phyloP scores from a whole-genome alignment of 1,140 invertebrate species.

The Pogonomyrmex californicus region DNA sequence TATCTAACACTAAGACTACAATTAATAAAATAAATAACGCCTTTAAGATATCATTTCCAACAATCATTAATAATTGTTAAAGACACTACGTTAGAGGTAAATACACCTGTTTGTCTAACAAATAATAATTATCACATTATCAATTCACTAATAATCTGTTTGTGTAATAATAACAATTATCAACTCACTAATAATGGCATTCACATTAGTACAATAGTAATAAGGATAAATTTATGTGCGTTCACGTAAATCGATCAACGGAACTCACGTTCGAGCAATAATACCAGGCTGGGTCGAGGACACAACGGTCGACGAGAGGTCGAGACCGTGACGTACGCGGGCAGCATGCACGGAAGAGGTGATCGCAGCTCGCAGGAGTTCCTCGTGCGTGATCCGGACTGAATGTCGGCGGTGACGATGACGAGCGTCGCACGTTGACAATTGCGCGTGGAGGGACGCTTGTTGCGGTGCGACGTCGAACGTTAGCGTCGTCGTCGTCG shows the following conservation, averaged over 20 bases:
- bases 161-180: too few species aligned
- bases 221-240: too few species aligned
- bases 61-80: background rate
- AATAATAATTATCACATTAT: too few species aligned
- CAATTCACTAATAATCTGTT: too few species aligned
- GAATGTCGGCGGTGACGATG: background rate
- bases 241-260: background rate
- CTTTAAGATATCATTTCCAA: background rate
- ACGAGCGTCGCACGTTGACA: constrained; percentile 27
- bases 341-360: background rate
- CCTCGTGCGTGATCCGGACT: background rate
- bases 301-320: background rate
- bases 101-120: constrained; percentile 16
- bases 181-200: too few species aligned
- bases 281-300: background rate
- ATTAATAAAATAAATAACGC: background rate
- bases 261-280: constrained; percentile 22
- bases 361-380: background rate
- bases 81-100: background rate
- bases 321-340: background rate
- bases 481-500: too few species aligned
- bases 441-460: constrained; percentile 19
- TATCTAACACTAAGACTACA: background rate
- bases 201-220: too few species aligned
- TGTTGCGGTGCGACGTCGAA: background rate